A percentile compares a stretch with the other conserved stretches of the same genome.
phyloP scores from a whole-genome alignment of 2,113 vertebrate genomes.

The Callospermophilus lateralis region DNA sequence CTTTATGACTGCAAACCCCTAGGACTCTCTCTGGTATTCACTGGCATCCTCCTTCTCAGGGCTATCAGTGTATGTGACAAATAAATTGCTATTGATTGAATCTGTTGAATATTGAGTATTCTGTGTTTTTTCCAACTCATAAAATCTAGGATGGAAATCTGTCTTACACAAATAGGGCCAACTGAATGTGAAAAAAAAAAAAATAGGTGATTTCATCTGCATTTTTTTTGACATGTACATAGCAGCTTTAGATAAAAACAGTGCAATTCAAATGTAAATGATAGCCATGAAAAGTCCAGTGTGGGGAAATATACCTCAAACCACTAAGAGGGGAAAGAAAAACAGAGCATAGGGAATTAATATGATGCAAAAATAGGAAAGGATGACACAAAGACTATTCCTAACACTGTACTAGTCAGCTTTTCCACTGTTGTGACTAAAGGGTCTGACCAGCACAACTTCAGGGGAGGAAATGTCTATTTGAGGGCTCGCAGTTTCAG shows the following conservation, averaged over 20 bases:
- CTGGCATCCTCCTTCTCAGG: no score
- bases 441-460: no score
- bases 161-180: neutral
- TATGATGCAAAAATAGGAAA: neutral
- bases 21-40: accelerated
- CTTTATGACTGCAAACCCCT: neutral
- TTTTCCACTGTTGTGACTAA: no score
- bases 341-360: neutral
- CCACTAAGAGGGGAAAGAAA: neutral
- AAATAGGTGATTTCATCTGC: neutral
- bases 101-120: neutral
- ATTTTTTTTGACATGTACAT: no score
- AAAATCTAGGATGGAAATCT: neutral
- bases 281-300: neutral
- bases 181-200: neutral
- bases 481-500: no score
- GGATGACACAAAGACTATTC: neutral
- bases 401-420: neutral
- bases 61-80: neutral
- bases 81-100: neutral
- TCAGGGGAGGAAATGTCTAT: no score
- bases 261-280: neutral
- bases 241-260: neutral
- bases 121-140: neutral
- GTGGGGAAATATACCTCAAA: neutral